These are phyloP conservation scores for Hippasteria phrygiana DNA, from an alignment of 53 echinoderm and acorn worm genomes.

Conservation along the genomic window DNA sequence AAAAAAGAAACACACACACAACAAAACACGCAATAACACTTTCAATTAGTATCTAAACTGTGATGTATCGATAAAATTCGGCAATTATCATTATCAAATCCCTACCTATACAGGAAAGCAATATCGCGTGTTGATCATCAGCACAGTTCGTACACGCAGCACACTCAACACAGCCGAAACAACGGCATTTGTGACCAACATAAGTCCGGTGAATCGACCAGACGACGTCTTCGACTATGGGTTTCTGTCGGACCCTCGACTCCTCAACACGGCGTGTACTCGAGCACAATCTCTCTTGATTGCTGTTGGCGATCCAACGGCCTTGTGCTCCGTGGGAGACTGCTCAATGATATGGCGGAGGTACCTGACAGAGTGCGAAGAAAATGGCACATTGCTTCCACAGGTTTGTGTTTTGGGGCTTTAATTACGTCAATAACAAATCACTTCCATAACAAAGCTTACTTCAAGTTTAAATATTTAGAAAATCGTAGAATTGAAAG, in stretches of 20 bases:
- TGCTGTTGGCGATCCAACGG: slow-evolving; percentile 74
- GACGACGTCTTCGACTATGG: slow-evolving; percentile 72
- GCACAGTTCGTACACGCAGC: slow-evolving; percentile 76
- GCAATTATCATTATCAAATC: too few relatives aligned
- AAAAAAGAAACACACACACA: too few relatives aligned
- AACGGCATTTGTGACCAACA: neutral
- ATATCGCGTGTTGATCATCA: slow-evolving; percentile 76
- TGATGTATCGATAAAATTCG: too few relatives aligned
- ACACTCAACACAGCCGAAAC: slow-evolving; percentile 59
- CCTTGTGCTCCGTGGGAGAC: slow-evolving; percentile 75
- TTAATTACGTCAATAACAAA: neutral
- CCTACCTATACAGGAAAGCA: slow-evolving; percentile 77
- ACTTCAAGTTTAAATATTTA: neutral
- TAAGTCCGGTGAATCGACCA: slow-evolving; percentile 44
- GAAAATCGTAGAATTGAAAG: too few relatives aligned
- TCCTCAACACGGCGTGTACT: slow-evolving; percentile 83
- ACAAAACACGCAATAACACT: too few relatives aligned
- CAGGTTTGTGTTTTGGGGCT: neutral
- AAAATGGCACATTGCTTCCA: slow-evolving; percentile 43
- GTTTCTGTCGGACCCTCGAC: slow-evolving; percentile 74
- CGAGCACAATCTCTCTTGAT: slow-evolving; percentile 81
- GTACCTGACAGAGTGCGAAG: slow-evolving; percentile 72
- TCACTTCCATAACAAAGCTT: too few relatives aligned
- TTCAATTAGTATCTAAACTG: too few relatives aligned
- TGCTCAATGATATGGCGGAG: slow-evolving; percentile 73